Base-by-base conservation (phyloP, 2,797 vertebrate genomes). In the Acanthopagrus latus region DNA sequence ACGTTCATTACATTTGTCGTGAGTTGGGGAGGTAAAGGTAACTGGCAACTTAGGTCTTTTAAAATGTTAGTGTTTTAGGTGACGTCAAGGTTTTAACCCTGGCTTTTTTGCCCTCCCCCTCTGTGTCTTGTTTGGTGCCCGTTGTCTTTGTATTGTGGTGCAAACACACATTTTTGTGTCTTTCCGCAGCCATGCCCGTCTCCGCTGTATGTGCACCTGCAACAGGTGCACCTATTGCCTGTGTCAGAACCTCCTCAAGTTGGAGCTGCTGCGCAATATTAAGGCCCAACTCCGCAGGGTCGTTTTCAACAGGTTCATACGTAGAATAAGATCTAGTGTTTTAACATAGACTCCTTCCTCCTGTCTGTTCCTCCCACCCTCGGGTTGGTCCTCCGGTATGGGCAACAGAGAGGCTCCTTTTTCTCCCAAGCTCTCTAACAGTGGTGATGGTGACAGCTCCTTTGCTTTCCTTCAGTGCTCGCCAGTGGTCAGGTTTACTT, bases 171-270 rank as follows among this genome's bases (percentile, higher is more conserved):
- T 91, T 67, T 89, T 66, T 91, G 80, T 99, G 95, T 99, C 95
- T 99, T 93, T 98, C 95, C 93, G 92, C 98, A 99, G 98, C 95
- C 97, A 98, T 91, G 95, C 94, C 97, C 97, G 96, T 93, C 97
- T 97, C 94, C 97, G 96, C 97, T 98, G 97, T 96, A 93, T 97
- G 96, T 99, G 98, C 90, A 92, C 95, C 96, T 97, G 97, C 97
- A 99, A 98, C 97, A 97, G 97, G 95, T 99, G 98, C 93, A 96
- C 96, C 93, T 98, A 97, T 97, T 99, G 98, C 97, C 96, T 99
- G 96, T 97, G 96, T 98, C 97, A 98, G 95, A 99, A 97, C 96
- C 95, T 99, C 95, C 97, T 99, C 95, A 97, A 96, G 97, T 97
- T 96, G 97, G 97, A 98, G 96, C 96, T 99, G 95, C 96, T 99